These are phyloP conservation scores for Tetropium fuscum DNA, from an alignment of 2,888 invertebrate species.

Conservation along the genomic window DNA sequence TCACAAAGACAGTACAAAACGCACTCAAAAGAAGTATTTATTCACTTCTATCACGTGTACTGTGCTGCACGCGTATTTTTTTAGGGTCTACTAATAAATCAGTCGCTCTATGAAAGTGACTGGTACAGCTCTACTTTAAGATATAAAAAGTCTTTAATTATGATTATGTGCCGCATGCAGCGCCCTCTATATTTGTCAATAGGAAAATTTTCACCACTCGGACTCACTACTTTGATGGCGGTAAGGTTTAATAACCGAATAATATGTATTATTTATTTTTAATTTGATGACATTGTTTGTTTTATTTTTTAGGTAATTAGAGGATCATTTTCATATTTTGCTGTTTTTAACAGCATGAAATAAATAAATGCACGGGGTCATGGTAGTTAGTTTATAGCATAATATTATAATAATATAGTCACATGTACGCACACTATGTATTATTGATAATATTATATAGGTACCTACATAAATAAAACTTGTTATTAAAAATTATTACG, in stretches of 20 bases:
- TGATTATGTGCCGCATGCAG: slow-evolving; percentile 47
- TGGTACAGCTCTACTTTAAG: slow-evolving; percentile 44
- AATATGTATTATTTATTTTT: background rate
- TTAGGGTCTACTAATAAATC: slow-evolving; percentile 37
- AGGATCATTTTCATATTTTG: background rate
- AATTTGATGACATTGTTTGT: background rate
- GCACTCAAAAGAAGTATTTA: too few species aligned
- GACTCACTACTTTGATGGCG: slow-evolving; percentile 24
- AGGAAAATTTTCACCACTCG: slow-evolving; percentile 50
- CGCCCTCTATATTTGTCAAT: slow-evolving; percentile 47
- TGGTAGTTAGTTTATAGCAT: too few species aligned
- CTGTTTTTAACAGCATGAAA: background rate
- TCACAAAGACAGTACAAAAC: too few species aligned
- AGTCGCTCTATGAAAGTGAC: slow-evolving; percentile 40
- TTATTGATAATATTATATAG: too few species aligned
- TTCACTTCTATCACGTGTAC: too few species aligned
- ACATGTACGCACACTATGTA: too few species aligned
- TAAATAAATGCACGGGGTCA: too few species aligned
- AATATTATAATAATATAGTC: too few species aligned
- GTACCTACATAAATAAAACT: too few species aligned
- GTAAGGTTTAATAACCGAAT: background rate
- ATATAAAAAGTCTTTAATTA: slow-evolving; percentile 46
- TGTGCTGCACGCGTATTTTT: too few species aligned
- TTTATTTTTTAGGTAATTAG: background rate
- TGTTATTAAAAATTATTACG: too few species aligned